Evolutionary conservation across 1,140 invertebrate species (phyloP).

Genomic region (Akabosia matsudoensis): DNA sequence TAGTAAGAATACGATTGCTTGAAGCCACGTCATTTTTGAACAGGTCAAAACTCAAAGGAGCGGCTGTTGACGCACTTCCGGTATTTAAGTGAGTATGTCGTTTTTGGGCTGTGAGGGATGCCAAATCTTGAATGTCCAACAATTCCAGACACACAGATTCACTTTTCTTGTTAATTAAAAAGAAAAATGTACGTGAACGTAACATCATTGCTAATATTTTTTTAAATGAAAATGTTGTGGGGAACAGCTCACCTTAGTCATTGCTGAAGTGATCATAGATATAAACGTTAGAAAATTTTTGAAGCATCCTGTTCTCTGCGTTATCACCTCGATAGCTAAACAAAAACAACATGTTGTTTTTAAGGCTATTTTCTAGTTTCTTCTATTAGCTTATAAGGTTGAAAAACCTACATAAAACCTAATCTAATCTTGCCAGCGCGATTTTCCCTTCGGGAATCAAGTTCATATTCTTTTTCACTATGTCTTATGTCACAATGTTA

Average conservation of each 20-base stretch:
- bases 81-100: background rate
- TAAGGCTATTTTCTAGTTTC: no score
- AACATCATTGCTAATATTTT: no score
- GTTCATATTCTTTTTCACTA: no score
- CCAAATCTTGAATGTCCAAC: constrained; percentile 53
- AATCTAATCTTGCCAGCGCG: no score
- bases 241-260: constrained; percentile 57
- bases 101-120: constrained; percentile 47
- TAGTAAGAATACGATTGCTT: background rate
- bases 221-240: no score
- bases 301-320: constrained; percentile 57
- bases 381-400: no score
- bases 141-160: constrained; percentile 53
- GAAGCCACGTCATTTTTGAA: background rate
- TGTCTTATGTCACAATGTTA: background rate
- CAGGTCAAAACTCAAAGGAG: background rate
- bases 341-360: background rate
- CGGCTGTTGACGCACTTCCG: background rate
- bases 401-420: background rate
- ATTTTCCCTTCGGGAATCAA: no score
- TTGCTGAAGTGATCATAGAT: constrained; percentile 56
- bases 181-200: background rate
- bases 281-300: constrained; percentile 57
- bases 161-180: constrained; percentile 51
- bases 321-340: constrained; percentile 54